phyloP scores from a whole-genome alignment of 1,140 invertebrate species.

The Hypothenemus hampei region DNA sequence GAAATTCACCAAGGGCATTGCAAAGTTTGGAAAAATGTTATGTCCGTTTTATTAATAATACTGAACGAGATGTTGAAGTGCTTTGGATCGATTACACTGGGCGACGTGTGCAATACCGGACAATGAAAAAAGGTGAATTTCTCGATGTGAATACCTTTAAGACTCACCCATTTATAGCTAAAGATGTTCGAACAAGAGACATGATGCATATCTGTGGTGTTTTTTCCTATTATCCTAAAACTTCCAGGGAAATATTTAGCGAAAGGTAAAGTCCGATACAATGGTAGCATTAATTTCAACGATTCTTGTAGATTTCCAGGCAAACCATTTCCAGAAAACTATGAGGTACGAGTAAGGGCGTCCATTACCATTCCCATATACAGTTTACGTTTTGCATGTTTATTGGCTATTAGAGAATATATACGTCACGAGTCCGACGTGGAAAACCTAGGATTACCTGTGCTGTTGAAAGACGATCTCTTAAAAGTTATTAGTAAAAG shows the following conservation, averaged over 20 bases:
- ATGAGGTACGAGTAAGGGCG: conserved; percentile 29
- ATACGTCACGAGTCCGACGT: conserved; percentile 30
- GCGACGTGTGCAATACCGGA: conserved; percentile 51
- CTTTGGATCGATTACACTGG: conserved; percentile 74
- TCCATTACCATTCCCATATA: conserved; percentile 38
- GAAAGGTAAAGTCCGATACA: conserved; percentile 12
- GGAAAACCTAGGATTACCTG: conserved; percentile 37
- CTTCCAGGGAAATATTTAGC: conserved; percentile 30
- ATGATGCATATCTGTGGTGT: conserved; percentile 45
- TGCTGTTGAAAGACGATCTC: conserved; percentile 33
- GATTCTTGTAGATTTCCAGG: conserved; percentile 17
- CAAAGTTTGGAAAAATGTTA: conserved; percentile 51
- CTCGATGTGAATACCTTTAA: conserved; percentile 66
- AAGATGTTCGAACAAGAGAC: conserved; percentile 58
- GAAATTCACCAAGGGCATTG: conserved; percentile 48
- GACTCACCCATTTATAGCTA: conserved; percentile 69
- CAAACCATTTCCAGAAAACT: conserved; percentile 9
- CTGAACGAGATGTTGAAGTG: conserved; percentile 56
- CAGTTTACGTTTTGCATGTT: conserved; percentile 35
- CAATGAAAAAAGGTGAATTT: conserved; percentile 48
- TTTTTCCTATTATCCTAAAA: conserved; percentile 41
- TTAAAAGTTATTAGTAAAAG: conserved; percentile 32
- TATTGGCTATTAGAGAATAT: conserved; percentile 35
- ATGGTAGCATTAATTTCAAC: neutral
- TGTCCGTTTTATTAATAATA: conserved; percentile 66